These are phyloP conservation scores for Lumbricus terrestris DNA, from an alignment of 2,888 invertebrate species.

Conservation along the genomic window DNA sequence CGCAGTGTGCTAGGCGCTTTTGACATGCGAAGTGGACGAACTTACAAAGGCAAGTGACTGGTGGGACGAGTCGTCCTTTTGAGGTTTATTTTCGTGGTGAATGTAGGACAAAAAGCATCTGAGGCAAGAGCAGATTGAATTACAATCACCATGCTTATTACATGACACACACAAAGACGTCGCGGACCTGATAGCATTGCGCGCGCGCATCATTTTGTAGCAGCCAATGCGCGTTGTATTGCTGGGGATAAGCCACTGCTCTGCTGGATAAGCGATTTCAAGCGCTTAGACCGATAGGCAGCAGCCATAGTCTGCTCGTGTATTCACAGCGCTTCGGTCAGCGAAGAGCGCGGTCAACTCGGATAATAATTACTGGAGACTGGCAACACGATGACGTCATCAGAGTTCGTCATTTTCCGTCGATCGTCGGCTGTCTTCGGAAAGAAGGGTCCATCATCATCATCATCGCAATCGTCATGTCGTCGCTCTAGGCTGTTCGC, in stretches of 20 bases:
- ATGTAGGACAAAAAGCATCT: too few species aligned
- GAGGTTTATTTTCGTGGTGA: too few species aligned
- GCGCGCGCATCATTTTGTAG: neutral
- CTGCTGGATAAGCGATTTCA: neutral
- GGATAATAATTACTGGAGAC: neutral
- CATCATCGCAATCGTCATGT: too few species aligned
- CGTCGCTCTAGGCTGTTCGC: neutral
- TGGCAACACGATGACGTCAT: neutral
- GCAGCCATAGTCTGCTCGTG: neutral
- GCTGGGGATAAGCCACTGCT: neutral
- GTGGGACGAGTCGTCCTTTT: too few species aligned
- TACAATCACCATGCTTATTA: neutral
- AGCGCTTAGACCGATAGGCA: neutral
- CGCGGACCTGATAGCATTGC: neutral
- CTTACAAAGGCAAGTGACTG: neutral
- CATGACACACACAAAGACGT: neutral
- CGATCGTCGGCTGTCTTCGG: neutral
- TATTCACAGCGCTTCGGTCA: neutral
- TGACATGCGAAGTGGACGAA: neutral
- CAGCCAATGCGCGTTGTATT: neutral
- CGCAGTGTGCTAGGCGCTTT: neutral
- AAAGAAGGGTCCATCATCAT: neutral
- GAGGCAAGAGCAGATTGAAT: neutral
- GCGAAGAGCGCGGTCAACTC: neutral
- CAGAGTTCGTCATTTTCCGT: neutral